Base-by-base conservation (phyloP, 2,113 vertebrate genomes). In the Ictalurus furcatus region DNA sequence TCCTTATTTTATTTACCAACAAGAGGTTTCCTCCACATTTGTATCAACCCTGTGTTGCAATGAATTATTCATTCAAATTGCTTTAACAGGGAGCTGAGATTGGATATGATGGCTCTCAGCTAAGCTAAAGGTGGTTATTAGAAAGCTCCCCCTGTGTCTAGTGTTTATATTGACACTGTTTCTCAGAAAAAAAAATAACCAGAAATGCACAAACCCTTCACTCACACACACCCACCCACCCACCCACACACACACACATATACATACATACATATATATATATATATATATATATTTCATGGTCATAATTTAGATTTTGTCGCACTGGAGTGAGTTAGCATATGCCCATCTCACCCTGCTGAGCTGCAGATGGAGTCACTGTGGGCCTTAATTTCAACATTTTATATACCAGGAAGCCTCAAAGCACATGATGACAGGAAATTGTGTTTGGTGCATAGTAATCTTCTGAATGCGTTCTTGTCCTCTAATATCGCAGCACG, bases 41-140 rank as follows among this genome's bases (percentile, higher is more conserved):
- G 34, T 63, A 28, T 63, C 17, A 80, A 23, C 6, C 48, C 30
- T 34, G 30, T 73, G 52, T 34, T 85, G 67, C n/a, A 82, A 23
- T 82, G n/a, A 59, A 84, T 84, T 28, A 84, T 84, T 63, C 13
- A 84, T 84, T 84, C 8, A 63, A 44, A 63, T 63, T 84, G 56
- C 23, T 34, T 84, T 58, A 40, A 8, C 34, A 28, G 81, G 30
- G 30, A 25, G 37, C 3, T 44, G 37, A 44, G 54, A 34, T 28
- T 2, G 12, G 58, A 84, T 40, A 34, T 40, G 34, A 82, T 59
- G n/a, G 54, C 19, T 9, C 59, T 80, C 48, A 16, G 25, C 25
- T 76, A 40, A 74, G 21, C 34, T 44, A 30, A 52, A 79, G 25
- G 76, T 81, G 79, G 11, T 81, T 56, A 81, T 81, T 81, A 58